These are phyloP conservation scores for Drosophila leontia DNA, from an alignment of 1,140 invertebrate genomes.

Conservation along the genomic window DNA sequence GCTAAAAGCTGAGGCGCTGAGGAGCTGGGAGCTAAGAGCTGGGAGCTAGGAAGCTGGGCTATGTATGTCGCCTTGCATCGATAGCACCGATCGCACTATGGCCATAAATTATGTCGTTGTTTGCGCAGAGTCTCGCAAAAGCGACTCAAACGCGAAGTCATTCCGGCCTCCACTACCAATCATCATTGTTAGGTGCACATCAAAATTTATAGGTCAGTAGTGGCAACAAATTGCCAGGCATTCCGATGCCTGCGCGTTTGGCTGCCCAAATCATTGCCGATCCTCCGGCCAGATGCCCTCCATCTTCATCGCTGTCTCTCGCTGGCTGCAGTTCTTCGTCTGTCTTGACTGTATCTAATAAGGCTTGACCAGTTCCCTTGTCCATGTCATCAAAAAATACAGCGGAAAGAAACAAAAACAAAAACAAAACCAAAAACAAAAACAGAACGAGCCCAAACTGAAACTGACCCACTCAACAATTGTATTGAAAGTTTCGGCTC, in stretches of 20 bases:
- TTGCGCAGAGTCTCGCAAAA: constrained; percentile 11
- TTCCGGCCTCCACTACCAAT: constrained; percentile 44
- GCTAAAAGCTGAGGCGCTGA: neutral
- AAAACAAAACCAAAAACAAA: constrained; percentile 13
- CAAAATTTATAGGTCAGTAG: constrained; percentile 85
- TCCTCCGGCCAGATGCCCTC: constrained; percentile 37
- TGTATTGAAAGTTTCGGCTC: constrained; percentile 46
- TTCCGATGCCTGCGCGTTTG: constrained; percentile 28
- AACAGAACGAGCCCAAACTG: constrained; percentile 31
- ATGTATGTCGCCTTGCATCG: constrained; percentile 65
- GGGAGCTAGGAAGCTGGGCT: constrained; percentile 16
- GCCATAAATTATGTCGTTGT: constrained; percentile 77
- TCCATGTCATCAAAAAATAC: constrained; percentile 39
- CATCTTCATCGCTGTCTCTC: constrained; percentile 38
- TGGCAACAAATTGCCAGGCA: constrained; percentile 80
- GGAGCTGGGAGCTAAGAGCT: neutral
- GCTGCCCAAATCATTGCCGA: constrained; percentile 49
- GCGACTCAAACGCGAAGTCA: constrained; percentile 36
- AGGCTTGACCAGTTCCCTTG: constrained; percentile 56
- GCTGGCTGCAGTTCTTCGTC: constrained; percentile 21
- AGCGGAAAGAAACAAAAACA: constrained; percentile 13
- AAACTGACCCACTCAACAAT: constrained; percentile 61
- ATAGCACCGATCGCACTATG: constrained; percentile 46
- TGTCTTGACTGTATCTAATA: constrained; percentile 49
- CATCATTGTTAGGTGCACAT: constrained; percentile 74